phyloP scores from a whole-genome alignment of 2,888 invertebrate genomes.

The Yponomeuta plumbellus region DNA sequence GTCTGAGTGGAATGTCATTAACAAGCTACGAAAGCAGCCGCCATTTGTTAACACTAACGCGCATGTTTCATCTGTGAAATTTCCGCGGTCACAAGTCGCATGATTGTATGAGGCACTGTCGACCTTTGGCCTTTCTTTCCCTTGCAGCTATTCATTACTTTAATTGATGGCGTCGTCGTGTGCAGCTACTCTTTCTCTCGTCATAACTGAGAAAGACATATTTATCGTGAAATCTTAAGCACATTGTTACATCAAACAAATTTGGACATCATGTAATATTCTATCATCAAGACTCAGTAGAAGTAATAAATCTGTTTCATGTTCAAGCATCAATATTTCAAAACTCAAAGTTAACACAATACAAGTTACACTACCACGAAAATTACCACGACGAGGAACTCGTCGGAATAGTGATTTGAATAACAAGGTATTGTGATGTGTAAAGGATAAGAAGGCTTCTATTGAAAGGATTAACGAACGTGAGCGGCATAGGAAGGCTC shows the following conservation, averaged over 20 bases:
- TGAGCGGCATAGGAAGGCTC: constrained; percentile 13
- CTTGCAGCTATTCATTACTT: neutral
- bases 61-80: constrained; percentile 31
- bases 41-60: constrained; percentile 33
- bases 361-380: neutral
- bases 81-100: constrained; percentile 2
- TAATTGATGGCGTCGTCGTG: neutral
- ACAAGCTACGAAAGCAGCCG: constrained; percentile 53
- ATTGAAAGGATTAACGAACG: neutral
- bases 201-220: too few relatives aligned
- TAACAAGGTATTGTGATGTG: neutral
- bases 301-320: neutral
- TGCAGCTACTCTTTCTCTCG: neutral
- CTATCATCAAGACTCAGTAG: neutral
- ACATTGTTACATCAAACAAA: too few relatives aligned
- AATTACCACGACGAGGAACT: neutral
- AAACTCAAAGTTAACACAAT: neutral
- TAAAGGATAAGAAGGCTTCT: neutral
- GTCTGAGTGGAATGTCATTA: constrained; percentile 64
- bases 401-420: neutral
- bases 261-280: neutral
- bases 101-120: neutral
- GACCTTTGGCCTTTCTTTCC: neutral
- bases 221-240: too few relatives aligned
- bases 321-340: neutral